Percentiles rank a stretch among this genome's conserved stretches.
These are phyloP conservation scores for Crotophaga sulcirostris DNA, from an alignment of 2,113 vertebrate genomes.

Conservation along the genomic window DNA sequence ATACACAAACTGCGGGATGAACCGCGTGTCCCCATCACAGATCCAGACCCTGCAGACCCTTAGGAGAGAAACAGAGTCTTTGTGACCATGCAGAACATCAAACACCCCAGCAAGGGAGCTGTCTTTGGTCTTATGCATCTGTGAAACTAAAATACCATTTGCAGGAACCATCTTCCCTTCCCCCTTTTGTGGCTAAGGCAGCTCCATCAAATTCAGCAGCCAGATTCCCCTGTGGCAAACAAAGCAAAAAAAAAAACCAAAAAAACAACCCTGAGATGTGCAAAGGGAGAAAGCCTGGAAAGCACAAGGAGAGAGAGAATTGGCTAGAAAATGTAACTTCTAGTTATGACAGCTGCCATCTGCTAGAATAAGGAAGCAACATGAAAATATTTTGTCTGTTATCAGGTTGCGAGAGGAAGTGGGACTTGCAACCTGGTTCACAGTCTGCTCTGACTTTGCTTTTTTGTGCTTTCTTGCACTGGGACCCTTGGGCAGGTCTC, in stretches of 20 bases:
- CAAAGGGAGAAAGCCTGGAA: not conserved
- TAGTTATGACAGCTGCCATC: not conserved
- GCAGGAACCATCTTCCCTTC: not conserved
- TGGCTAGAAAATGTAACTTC: not conserved
- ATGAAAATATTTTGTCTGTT: constrained; percentile 1
- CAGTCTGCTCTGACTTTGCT: not conserved
- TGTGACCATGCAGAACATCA: not conserved
- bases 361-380: not conserved
- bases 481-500: not conserved
- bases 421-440: not conserved
- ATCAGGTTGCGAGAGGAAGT: constrained; percentile 5
- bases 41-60: not conserved
- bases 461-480: not conserved
- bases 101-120: not conserved
- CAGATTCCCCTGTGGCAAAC: not conserved
- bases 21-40: rapidly evolving
- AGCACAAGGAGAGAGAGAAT: not conserved
- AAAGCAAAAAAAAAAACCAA: rapidly evolving
- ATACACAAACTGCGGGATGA: not conserved
- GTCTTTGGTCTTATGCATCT: not conserved
- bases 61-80: not conserved
- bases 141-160: not conserved
- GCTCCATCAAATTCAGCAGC: not conserved
- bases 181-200: not conserved
- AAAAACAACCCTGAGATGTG: not conserved